phyloP scores from a whole-genome alignment of 2,797 vertebrate species.

The Loris lydekkerianus region DNA sequence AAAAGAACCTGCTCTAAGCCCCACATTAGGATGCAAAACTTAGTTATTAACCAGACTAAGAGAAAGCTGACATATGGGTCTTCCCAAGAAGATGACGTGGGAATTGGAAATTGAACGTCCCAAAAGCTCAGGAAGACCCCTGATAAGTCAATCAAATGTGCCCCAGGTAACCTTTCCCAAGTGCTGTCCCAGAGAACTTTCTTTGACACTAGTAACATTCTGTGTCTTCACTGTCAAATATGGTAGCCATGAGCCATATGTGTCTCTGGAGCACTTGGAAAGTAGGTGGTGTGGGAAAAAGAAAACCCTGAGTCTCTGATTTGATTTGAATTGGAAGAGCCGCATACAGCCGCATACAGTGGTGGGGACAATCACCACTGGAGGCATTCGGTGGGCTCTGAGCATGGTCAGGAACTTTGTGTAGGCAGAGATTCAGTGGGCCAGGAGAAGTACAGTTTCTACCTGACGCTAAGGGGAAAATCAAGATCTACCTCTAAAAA shows the following conservation, averaged over 20 bases:
- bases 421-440: not conserved
- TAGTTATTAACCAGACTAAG: not conserved
- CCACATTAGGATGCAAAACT: not conserved
- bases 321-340: slow-evolving; percentile 27
- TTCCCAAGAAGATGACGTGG: not conserved
- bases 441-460: not conserved
- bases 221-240: not conserved
- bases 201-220: not conserved
- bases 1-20: not conserved
- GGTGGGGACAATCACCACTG: not conserved
- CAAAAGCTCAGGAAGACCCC: not conserved
- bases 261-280: not conserved
- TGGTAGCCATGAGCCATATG: not conserved
- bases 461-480: not conserved
- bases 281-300: not conserved
- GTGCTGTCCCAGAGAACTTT: not conserved
- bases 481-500: not conserved
- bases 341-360: not conserved
- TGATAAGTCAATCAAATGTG: not conserved
- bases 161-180: not conserved
- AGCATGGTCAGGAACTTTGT: not conserved
- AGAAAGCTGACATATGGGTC: not conserved
- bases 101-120: not conserved
- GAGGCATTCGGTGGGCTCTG: not conserved
- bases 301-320: not conserved